A percentile compares a stretch with the other conserved stretches of the same genome.
phyloP scores from a whole-genome alignment of 2,888 invertebrate genomes.

The Amblyjoppa proteus region DNA sequence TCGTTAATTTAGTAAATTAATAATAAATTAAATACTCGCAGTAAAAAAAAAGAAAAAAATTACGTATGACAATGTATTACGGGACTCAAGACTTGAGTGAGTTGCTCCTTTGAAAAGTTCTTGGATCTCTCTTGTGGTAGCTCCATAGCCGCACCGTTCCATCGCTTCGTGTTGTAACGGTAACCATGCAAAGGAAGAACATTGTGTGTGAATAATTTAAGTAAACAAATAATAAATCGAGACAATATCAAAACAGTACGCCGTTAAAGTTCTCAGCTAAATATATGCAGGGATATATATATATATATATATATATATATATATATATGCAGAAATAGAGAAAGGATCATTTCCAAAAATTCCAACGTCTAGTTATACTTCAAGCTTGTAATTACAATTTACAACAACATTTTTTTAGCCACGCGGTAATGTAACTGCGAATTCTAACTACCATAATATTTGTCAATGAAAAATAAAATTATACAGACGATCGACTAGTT shows the following conservation, averaged over 20 bases:
- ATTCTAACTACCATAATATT: neutral
- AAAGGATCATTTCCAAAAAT: neutral
- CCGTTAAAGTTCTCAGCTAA: conserved; percentile 24
- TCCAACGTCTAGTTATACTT: neutral
- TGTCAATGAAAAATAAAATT: neutral
- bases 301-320: neutral
- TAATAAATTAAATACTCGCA: conserved; percentile 62
- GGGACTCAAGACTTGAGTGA: conserved; percentile 81
- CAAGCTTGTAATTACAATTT: conserved; percentile 3
- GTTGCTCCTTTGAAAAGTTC: conserved; percentile 83
- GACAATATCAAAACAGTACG: conserved; percentile 5
- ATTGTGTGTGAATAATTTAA: conserved; percentile 62
- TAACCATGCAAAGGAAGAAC: conserved; percentile 84
- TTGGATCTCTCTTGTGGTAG: conserved; percentile 81
- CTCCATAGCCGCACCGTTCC: conserved; percentile 83
- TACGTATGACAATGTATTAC: conserved; percentile 29
- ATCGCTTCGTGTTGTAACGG: conserved; percentile 81
- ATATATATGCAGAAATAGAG: neutral
- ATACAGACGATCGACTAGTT: neutral
- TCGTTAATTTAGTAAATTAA: conserved; percentile 18
- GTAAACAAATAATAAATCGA: conserved; percentile 22
- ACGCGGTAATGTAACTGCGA: neutral
- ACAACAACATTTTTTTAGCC: conserved; percentile 1
- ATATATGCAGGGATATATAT: neutral
- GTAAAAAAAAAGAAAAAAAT: conserved; percentile 23